Percentiles rank a stretch among this genome's conserved stretches.
phyloP scores from a whole-genome alignment of 2,797 vertebrate species.

The Holocentrus rufus region DNA sequence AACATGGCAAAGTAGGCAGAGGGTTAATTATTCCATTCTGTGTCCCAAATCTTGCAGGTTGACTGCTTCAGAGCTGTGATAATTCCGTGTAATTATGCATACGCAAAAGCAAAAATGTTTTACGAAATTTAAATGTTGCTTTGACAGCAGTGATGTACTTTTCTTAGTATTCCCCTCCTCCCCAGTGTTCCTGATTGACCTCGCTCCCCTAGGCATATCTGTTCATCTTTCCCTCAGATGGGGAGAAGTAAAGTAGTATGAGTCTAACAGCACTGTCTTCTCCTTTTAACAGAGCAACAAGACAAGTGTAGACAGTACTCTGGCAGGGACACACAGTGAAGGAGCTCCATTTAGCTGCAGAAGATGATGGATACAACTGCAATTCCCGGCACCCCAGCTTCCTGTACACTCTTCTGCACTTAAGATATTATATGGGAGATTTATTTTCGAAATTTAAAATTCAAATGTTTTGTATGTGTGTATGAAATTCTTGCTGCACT shows the following conservation, averaged over 20 bases:
- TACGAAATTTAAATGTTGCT: constrained; percentile 9
- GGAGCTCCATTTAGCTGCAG: constrained; percentile 25
- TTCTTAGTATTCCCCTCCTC: constrained; percentile 33
- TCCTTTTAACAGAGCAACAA: constrained; percentile 76
- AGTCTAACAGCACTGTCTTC: constrained; percentile 49
- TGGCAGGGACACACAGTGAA: constrained; percentile 69
- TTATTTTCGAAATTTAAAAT: constrained; percentile 26
- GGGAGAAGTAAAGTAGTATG: constrained; percentile 21
- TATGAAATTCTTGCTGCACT: constrained; percentile 23
- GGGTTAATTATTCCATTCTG: constrained; percentile 20
- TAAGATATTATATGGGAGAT: constrained; percentile 34
- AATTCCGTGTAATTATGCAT: constrained; percentile 40
- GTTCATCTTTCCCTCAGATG: constrained; percentile 12
- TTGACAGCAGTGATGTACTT: constrained; percentile 32
- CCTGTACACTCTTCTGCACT: constrained; percentile 50
- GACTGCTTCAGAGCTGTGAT: constrained; percentile 32
- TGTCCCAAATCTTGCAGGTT: constrained; percentile 6
- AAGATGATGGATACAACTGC: background rate
- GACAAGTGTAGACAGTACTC: constrained; percentile 68
- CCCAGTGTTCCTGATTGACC: constrained; percentile 7
- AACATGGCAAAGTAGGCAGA: constrained; percentile 13
- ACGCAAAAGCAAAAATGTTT: constrained; percentile 27
- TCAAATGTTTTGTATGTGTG: constrained; percentile 36
- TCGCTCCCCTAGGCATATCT: constrained; percentile 18
- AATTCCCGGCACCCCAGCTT: background rate